Evolutionary conservation across 2,888 invertebrate species (phyloP).

Genomic region (Pheosia gnoma): DNA sequence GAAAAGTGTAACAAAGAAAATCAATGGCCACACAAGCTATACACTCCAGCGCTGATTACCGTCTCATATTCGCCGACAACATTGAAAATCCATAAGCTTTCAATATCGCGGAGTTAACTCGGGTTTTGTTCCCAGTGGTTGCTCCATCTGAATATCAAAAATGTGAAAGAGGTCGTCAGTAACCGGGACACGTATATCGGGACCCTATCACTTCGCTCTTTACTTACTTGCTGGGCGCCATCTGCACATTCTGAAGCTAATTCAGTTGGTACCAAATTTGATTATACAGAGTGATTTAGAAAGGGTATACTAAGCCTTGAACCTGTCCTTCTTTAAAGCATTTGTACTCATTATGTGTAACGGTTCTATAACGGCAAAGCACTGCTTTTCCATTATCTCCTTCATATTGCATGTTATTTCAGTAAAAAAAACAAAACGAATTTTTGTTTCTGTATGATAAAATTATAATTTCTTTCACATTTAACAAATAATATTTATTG

Average conservation of each 20-base stretch:
- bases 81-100: slow-evolving; percentile 83
- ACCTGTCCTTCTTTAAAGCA: no score
- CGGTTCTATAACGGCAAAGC: slow-evolving; percentile 57
- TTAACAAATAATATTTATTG: no score
- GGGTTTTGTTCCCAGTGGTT: slow-evolving; percentile 80
- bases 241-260: slow-evolving; percentile 80
- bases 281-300: slow-evolving; percentile 47
- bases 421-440: background rate
- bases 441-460: background rate
- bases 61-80: slow-evolving; percentile 66
- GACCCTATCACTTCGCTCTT: slow-evolving; percentile 83
- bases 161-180: slow-evolving; percentile 80
- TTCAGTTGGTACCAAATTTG: slow-evolving; percentile 74
- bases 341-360: no score
- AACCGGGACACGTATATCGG: slow-evolving; percentile 80
- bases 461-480: no score
- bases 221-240: slow-evolving; percentile 80
- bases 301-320: no score
- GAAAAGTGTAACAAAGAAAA: slow-evolving; percentile 8
- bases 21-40: slow-evolving; percentile 35
- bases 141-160: slow-evolving; percentile 83
- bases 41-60: slow-evolving; percentile 62
- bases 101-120: slow-evolving; percentile 81
- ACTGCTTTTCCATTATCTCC: slow-evolving; percentile 46
- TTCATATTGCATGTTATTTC: slow-evolving; percentile 35